Percentiles rank a stretch among this genome's conserved stretches.
phyloP scores from a whole-genome alignment of 1,140 invertebrate genomes.

The Temnothorax nylanderi region DNA sequence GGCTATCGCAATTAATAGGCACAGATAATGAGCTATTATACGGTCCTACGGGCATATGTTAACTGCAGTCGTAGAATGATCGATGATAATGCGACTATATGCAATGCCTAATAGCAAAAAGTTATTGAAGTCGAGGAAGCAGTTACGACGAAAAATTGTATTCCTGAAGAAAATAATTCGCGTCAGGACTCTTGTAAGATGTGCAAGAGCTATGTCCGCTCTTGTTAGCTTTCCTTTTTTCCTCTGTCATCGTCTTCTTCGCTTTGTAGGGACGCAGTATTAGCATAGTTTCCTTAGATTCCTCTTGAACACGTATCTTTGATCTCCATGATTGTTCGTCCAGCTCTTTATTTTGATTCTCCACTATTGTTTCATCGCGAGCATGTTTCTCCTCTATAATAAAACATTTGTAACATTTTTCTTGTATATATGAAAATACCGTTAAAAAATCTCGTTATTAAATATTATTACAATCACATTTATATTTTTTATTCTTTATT shows the following conservation, averaged over 20 bases:
- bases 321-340: conserved; percentile 70
- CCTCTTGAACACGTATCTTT: conserved; percentile 72
- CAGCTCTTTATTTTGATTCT: conserved; percentile 81
- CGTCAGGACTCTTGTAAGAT: conserved; percentile 73
- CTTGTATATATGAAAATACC: neutral
- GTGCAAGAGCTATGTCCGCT: conserved; percentile 63
- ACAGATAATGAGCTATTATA: conserved; percentile 1
- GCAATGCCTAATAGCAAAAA: neutral
- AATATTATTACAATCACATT: neutral
- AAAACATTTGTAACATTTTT: conserved; percentile 3
- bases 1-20: neutral
- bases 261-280: conserved; percentile 77
- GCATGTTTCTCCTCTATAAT: conserved; percentile 84
- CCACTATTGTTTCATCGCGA: conserved; percentile 82
- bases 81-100: neutral
- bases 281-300: conserved; percentile 77
- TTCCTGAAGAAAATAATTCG: conserved; percentile 80
- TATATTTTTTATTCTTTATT: no score
- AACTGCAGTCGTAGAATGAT: neutral
- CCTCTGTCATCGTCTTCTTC: conserved; percentile 69
- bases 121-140: neutral
- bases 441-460: neutral
- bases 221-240: conserved; percentile 67
- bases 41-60: neutral
- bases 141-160: conserved; percentile 80